These are phyloP conservation scores for Auanema freiburgensis DNA, from an alignment of 2,888 invertebrate species.

Conservation along the genomic window DNA sequence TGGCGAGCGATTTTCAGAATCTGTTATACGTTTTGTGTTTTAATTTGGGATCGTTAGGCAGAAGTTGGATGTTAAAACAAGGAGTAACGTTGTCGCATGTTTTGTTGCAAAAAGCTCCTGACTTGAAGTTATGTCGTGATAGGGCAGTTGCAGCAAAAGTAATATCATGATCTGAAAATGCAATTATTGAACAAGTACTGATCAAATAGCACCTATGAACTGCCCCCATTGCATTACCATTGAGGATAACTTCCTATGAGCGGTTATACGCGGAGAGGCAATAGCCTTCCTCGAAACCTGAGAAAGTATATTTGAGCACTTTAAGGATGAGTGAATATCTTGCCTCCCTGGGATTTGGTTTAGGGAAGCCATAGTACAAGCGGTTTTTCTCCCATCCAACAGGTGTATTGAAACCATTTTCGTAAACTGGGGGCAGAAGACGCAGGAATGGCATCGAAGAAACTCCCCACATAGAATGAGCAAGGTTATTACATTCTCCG, in stretches of 20 bases:
- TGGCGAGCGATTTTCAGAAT: too few species aligned
- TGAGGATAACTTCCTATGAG: conserved; percentile 76
- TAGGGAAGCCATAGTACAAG: conserved; percentile 79
- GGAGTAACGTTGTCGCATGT: conserved; percentile 91
- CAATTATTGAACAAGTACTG: background rate
- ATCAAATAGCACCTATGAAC: conserved; percentile 72
- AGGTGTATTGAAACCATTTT: conserved; percentile 91
- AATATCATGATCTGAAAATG: conserved; percentile 82
- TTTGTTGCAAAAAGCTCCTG: conserved; percentile 61
- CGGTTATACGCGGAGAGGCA: conserved; percentile 79
- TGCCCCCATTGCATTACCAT: conserved; percentile 99
- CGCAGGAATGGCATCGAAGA: conserved; percentile 68
- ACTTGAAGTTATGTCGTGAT: conserved; percentile 54
- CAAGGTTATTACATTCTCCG: conserved; percentile 92
- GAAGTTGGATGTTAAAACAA: conserved; percentile 95
- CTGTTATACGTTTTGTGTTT: background rate
- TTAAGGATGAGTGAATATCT: background rate
- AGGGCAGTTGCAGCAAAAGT: conserved; percentile 91
- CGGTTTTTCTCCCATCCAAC: conserved; percentile 85
- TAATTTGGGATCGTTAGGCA: conserved; percentile 77
- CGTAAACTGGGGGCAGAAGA: conserved; percentile 81
- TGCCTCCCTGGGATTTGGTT: conserved; percentile 44
- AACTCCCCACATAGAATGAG: conserved; percentile 83
- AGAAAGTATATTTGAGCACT: background rate
- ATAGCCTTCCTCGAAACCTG: conserved; percentile 81